Evolutionary conservation across 2,888 invertebrate species (phyloP).

Genomic region (Agonopterix alstromeriana): DNA sequence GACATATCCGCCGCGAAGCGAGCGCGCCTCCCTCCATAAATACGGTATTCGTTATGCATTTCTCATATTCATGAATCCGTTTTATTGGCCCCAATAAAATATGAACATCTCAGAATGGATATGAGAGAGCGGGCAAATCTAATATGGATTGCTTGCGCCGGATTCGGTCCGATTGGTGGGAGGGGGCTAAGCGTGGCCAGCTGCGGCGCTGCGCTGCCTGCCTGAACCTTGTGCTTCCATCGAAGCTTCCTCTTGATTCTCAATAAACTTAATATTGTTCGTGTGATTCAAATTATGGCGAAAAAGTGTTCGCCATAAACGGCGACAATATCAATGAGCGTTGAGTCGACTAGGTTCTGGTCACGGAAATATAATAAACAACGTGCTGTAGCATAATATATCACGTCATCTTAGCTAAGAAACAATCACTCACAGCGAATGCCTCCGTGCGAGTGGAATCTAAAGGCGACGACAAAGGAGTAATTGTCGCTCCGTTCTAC

Average conservation of each 20-base stretch:
- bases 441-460: constrained; percentile 6
- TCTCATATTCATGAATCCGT: constrained; percentile 78
- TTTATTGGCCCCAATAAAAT: constrained; percentile 78
- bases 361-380: background rate
- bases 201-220: constrained; percentile 27
- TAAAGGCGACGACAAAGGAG: constrained; percentile 26
- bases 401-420: constrained; percentile 20
- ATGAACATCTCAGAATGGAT: constrained; percentile 78
- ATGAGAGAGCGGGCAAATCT: constrained; percentile 74
- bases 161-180: constrained; percentile 61
- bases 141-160: constrained; percentile 75
- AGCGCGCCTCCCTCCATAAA: constrained; percentile 72
- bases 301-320: no score
- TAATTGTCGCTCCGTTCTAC: constrained; percentile 26
- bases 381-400: constrained; percentile 9
- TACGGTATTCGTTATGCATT: constrained; percentile 77
- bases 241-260: no score
- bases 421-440: constrained; percentile 21
- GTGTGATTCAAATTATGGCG: no score
- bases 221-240: background rate
- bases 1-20: constrained; percentile 62
- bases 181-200: constrained; percentile 23
- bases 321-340: no score
- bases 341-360: no score
- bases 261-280: no score